These are phyloP conservation scores for Anastrepha ludens DNA, from an alignment of 1,140 invertebrate genomes.

Conservation along the genomic window DNA sequence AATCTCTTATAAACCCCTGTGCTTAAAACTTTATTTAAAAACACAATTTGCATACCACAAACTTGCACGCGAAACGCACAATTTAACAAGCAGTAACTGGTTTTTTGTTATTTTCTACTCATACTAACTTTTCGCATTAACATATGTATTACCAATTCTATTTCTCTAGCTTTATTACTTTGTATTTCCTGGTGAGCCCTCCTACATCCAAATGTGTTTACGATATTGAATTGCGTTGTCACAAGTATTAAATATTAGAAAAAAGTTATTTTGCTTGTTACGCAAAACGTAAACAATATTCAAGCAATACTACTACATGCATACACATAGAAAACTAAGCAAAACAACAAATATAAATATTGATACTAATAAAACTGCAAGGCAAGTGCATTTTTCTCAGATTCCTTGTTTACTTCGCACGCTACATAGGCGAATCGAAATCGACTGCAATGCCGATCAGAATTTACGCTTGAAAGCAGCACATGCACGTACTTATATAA, in stretches of 20 bases:
- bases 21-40: too few species aligned
- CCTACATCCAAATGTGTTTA: background rate
- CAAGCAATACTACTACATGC: background rate
- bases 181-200: background rate
- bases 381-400: background rate
- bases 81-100: too few species aligned
- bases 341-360: background rate
- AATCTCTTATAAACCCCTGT: too few species aligned
- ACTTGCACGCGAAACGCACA: too few species aligned
- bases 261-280: background rate
- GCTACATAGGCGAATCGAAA: background rate
- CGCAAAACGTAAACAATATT: slow-evolving; percentile 21
- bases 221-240: background rate
- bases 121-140: background rate
- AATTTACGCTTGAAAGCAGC: background rate
- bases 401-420: background rate
- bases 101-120: too few species aligned
- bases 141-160: background rate
- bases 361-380: background rate
- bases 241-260: background rate
- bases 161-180: too few species aligned
- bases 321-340: background rate
- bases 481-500: background rate
- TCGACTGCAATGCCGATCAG: background rate
- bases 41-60: too few species aligned